Conservation (phyloP, 2,113 vertebrate species). For the Elaphurus davidianus region DNA sequence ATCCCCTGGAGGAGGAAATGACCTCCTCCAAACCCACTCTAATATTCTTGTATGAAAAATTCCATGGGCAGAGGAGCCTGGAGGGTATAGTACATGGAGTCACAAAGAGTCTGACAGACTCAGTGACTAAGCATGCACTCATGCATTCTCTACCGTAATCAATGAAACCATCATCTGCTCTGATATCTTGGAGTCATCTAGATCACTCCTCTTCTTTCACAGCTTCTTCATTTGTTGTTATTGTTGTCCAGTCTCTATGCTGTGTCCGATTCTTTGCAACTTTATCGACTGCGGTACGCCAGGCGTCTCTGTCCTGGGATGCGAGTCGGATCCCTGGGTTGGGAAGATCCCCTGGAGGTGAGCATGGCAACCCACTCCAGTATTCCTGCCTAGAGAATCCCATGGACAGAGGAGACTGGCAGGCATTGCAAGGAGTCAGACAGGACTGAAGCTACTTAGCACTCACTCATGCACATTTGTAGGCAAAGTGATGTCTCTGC, state of each 20-base stretch:
- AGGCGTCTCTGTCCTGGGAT: neutral
- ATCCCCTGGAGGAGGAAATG: neutral
- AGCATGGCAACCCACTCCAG: neutral
- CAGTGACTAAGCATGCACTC: neutral
- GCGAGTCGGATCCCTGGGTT: rapidly evolving
- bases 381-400: neutral
- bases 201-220: neutral
- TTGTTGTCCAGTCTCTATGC: neutral
- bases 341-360: neutral
- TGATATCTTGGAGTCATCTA: neutral
- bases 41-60: neutral
- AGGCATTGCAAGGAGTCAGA: neutral
- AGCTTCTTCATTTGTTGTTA: neutral
- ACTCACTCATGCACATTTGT: neutral
- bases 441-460: neutral
- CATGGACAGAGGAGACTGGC: neutral
- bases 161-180: neutral
- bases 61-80: neutral
- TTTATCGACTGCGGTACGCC: neutral
- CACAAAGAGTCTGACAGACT: neutral
- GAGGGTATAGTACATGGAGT: neutral
- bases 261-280: neutral
- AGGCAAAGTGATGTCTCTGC: neutral
- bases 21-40: neutral
- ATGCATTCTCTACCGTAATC: neutral